Conservation (phyloP, 2,888 invertebrate species). For the Psococerastis gibbosa region DNA sequence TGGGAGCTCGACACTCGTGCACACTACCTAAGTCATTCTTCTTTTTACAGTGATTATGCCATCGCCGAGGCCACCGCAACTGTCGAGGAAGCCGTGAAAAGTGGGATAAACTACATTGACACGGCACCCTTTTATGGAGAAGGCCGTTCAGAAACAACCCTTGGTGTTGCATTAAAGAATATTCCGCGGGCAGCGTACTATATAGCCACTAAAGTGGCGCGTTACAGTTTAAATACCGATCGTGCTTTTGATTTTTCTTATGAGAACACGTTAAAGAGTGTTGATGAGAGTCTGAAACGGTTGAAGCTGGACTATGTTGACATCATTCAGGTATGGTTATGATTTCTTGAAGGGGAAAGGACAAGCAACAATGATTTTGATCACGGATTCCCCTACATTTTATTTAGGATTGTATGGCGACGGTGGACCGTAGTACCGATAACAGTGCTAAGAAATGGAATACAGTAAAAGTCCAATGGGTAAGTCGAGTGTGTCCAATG, state of each 20-base stretch:
- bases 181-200: slow-evolving; percentile 70
- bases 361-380: neutral
- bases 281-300: slow-evolving; percentile 51
- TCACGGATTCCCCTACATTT: neutral
- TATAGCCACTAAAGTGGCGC: slow-evolving; percentile 80
- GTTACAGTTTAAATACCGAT: slow-evolving; percentile 49
- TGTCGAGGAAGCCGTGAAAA: slow-evolving; percentile 47
- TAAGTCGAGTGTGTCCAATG: too few relatives aligned
- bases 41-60: slow-evolving; percentile 34
- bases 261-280: slow-evolving; percentile 50
- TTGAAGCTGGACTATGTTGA: slow-evolving; percentile 71
- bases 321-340: slow-evolving; percentile 34
- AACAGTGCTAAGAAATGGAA: too few relatives aligned
- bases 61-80: slow-evolving; percentile 47
- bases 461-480: too few relatives aligned
- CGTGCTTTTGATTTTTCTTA: slow-evolving; percentile 73
- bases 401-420: neutral
- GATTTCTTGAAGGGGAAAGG: neutral
- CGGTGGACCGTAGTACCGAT: too few relatives aligned
- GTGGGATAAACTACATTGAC: slow-evolving; percentile 81
- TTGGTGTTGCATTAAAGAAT: slow-evolving; percentile 65
- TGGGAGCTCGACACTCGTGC: too few relatives aligned
- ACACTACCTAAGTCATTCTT: too few relatives aligned
- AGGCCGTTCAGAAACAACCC: slow-evolving; percentile 58
- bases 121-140: slow-evolving; percentile 88